These are phyloP conservation scores for Mantis religiosa DNA, from an alignment of 2,888 invertebrate genomes.

Conservation along the genomic window DNA sequence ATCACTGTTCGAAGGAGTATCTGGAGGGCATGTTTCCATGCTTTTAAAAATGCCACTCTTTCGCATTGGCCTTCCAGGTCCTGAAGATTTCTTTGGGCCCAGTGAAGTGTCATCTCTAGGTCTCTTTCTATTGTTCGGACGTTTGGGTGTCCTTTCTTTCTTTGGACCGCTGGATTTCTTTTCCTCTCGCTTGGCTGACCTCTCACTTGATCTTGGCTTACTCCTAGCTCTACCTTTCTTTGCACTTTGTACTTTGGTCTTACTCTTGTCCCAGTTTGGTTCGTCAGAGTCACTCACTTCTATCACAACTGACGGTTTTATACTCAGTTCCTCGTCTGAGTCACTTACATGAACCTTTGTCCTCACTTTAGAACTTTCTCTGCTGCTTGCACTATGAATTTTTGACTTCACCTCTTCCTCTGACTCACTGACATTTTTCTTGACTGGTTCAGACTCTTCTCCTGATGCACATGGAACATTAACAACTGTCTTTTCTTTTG, in stretches of 20 bases:
- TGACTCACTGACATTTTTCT: background rate
- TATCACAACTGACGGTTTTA: background rate
- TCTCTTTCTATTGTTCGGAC: background rate
- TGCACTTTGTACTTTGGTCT: background rate
- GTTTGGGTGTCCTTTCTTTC: constrained; percentile 3
- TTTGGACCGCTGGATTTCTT: background rate
- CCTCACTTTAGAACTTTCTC: background rate
- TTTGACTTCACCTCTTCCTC: background rate
- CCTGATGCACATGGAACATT: background rate
- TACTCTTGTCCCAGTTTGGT: background rate
- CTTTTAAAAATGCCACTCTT: constrained; percentile 16
- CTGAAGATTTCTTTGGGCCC: background rate
- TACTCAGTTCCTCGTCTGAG: background rate
- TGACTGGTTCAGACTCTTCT: background rate
- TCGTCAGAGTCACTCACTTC: constrained; percentile 4
- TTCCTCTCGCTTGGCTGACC: background rate
- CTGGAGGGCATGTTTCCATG: constrained; percentile 23
- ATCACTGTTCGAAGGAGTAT: constrained; percentile 22
- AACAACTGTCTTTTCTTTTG: background rate
- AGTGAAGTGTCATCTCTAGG: background rate
- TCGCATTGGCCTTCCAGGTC: background rate
- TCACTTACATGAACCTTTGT: background rate
- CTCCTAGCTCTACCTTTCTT: background rate
- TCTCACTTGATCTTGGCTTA: background rate
- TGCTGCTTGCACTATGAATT: background rate